These are phyloP conservation scores for Ceyx margarethae DNA, from an alignment of 2,113 vertebrate genomes.

Conservation along the genomic window DNA sequence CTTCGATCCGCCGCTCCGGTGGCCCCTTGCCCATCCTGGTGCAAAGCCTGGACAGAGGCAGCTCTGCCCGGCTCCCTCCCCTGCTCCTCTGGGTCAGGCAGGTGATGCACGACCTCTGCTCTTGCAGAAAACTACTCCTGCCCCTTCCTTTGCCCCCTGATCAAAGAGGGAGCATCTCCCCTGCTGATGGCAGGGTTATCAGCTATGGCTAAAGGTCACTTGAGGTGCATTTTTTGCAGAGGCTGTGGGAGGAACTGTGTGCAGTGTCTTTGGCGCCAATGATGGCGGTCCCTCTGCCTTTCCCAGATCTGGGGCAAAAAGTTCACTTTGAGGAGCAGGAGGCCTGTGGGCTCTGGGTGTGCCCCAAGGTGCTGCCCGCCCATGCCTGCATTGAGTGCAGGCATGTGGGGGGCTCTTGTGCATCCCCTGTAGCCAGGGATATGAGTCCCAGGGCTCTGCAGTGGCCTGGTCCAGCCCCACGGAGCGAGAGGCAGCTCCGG, in stretches of 20 bases:
- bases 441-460: neutral
- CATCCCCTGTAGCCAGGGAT: neutral
- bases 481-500: neutral
- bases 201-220: fast-evolving
- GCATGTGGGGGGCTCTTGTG: fast-evolving
- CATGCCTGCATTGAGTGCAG: fast-evolving
- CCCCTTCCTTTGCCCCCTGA: neutral
- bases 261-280: neutral
- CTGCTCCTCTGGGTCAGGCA: too few relatives aligned
- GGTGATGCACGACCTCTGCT: neutral
- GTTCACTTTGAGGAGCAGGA: neutral
- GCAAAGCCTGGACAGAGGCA: neutral
- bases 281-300: fast-evolving
- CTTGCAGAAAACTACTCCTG: neutral
- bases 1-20: fast-evolving
- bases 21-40: fast-evolving
- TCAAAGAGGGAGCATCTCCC: fast-evolving
- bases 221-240: neutral
- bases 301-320: neutral
- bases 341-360: neutral
- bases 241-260: fast-evolving
- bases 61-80: neutral
- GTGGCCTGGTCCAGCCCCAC: fast-evolving
- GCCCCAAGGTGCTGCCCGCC: neutral
- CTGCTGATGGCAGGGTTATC: neutral